Evolutionary conservation across 2,113 vertebrate species (phyloP).

Genomic region (Pluvialis apricaria): DNA sequence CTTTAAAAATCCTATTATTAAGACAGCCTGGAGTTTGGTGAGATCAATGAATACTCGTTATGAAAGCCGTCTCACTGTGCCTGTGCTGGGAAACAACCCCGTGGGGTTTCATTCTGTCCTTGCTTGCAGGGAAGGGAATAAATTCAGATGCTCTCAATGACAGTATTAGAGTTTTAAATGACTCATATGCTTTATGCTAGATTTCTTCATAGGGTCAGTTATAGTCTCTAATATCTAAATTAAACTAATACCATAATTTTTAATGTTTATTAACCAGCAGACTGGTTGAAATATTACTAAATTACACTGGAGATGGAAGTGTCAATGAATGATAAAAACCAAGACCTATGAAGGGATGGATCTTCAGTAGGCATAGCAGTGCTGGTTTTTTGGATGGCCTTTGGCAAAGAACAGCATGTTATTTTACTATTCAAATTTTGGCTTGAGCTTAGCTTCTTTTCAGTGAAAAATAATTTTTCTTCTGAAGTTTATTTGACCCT

Average conservation of each 20-base stretch:
- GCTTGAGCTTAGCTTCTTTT: neutral
- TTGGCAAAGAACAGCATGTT: neutral
- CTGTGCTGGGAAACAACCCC: neutral
- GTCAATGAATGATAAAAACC: neutral
- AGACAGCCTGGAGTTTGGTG: neutral
- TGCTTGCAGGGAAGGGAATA: neutral
- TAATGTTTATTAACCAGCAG: neutral
- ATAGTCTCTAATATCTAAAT: neutral
- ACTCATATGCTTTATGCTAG: neutral
- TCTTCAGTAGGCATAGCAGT: neutral
- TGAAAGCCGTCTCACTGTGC: neutral
- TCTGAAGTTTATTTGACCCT: neutral
- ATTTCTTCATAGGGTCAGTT: neutral
- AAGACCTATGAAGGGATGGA: neutral
- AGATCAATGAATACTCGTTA: neutral
- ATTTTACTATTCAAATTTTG: neutral
- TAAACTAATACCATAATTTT: neutral
- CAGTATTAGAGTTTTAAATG: neutral
- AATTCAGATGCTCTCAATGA: neutral
- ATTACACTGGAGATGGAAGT: neutral
- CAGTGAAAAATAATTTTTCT: neutral
- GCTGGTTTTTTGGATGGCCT: neutral
- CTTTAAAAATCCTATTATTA: neutral
- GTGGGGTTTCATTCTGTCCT: neutral
- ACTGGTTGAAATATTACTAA: neutral